Base-by-base conservation (phyloP, 2,797 vertebrate genomes). In the Sebastiscus albofasciatus region DNA sequence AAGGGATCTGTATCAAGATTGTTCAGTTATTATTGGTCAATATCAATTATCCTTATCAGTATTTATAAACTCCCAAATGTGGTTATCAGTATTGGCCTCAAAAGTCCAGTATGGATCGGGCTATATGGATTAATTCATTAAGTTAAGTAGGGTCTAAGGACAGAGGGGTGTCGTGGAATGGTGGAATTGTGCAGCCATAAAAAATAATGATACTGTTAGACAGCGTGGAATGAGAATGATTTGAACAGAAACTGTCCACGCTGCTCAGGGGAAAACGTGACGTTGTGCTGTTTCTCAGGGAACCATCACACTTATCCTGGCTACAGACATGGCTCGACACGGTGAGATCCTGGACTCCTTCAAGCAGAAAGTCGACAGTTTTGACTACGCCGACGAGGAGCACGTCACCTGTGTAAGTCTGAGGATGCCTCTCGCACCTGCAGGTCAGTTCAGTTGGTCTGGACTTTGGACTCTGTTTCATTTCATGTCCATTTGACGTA, bases 301-400 rank as follows among this genome's bases (percentile, higher is more conserved):
- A 6, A 97, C 97, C 82, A 98, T 98, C 94, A 97, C 97, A 0
- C 89, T 99, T 79, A 98, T 99, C 92, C 87, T 99, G 86, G 97
- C 98, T 82, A 99, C 98, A 3, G 98, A 99, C 94, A 99, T 99
- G 98, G 97, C 97, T 0, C 95, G 96, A 46, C 98, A 99, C 0
- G 96, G 96, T 0, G 97, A 98, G 92, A 98, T 99, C 72, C 91
- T 98, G 70, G 97, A 98, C 75, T 96, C 97, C 68, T 99, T 99
- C 94, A 98, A 97, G 83, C 96, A 97, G 84, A 97, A 97, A 81
- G 94, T 97, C 75, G 95, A 97, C 80, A 95, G 85, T 72, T 99
- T 99, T 67, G 96, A 97, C 94, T 98, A 96, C 90, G 87, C 95
- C 54, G 96, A 97, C 7, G 97, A 98, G 82, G 97, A 98, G 68